A percentile compares a stretch with the other conserved stretches of the same genome.
Conservation (phyloP, 2,113 vertebrate species). For the Orycteropus afer region DNA sequence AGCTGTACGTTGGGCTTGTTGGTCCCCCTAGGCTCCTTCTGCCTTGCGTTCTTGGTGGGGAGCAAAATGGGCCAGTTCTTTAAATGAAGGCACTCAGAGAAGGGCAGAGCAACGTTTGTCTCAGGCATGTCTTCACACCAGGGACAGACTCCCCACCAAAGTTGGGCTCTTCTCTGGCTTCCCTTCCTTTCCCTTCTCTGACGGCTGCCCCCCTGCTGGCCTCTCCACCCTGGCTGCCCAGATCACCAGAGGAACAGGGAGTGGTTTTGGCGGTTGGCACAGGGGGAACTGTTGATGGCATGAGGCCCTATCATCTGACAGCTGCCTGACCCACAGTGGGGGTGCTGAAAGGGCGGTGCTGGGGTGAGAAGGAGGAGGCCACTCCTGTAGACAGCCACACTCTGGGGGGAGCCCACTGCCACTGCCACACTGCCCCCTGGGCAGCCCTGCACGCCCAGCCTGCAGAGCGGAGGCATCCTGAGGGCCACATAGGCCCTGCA, state of each 20-base stretch:
- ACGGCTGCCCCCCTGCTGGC: not conserved
- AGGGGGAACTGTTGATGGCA: conserved; percentile 77
- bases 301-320: conserved; percentile 86
- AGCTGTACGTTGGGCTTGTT: not conserved
- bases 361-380: conserved; percentile 40
- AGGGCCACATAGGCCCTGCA: not conserved
- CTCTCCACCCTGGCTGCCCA: not conserved
- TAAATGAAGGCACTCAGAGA: not conserved
- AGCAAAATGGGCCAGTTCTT: not conserved
- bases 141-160: not conserved
- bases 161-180: not conserved
- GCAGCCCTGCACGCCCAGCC: not conserved
- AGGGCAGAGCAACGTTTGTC: not conserved
- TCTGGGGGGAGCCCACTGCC: not conserved
- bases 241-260: conserved; percentile 76
- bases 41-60: not conserved
- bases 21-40: not conserved
- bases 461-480: not conserved
- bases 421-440: not conserved
- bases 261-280: conserved; percentile 80
- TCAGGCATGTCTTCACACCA: not conserved
- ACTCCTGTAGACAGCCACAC: not conserved
- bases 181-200: not conserved
- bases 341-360: conserved; percentile 55
- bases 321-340: conserved; percentile 80